These are phyloP conservation scores for Lasioglossum figueresi DNA, from an alignment of 2,888 invertebrate species.

Conservation along the genomic window DNA sequence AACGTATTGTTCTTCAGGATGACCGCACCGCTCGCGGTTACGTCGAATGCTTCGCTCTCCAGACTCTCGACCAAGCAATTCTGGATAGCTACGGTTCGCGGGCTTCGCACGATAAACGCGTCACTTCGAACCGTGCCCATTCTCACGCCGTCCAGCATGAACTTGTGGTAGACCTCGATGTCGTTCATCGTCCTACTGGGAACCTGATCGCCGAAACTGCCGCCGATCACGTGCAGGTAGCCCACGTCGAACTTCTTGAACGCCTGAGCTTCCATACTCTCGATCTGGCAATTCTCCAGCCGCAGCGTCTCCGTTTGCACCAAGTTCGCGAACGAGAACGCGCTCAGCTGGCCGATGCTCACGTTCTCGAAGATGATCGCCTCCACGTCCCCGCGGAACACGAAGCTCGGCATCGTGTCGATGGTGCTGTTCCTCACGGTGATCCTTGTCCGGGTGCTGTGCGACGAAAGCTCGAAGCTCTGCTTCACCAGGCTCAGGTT, in stretches of 20 bases:
- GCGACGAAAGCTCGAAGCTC: constrained; percentile 79
- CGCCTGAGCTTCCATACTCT: constrained; percentile 88
- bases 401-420: constrained; percentile 84
- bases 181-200: constrained; percentile 91
- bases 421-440: constrained; percentile 84
- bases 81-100: constrained; percentile 87
- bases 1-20: constrained; percentile 89
- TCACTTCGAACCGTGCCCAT: constrained; percentile 88
- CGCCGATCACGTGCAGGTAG: constrained; percentile 87
- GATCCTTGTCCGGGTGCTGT: constrained; percentile 78
- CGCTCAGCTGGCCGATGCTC: constrained; percentile 86
- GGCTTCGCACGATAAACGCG: constrained; percentile 88
- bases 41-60: constrained; percentile 88
- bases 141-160: constrained; percentile 88
- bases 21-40: constrained; percentile 87
- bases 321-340: constrained; percentile 91
- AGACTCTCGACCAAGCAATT: constrained; percentile 86
- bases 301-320: constrained; percentile 87
- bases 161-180: constrained; percentile 88
- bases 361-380: constrained; percentile 88
- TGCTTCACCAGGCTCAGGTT: constrained; percentile 86
- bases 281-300: constrained; percentile 87
- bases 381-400: constrained; percentile 90
- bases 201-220: constrained; percentile 86
- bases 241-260: constrained; percentile 92